Conservation (phyloP, 2,113 vertebrate genomes). For the Prolemur simus region DNA sequence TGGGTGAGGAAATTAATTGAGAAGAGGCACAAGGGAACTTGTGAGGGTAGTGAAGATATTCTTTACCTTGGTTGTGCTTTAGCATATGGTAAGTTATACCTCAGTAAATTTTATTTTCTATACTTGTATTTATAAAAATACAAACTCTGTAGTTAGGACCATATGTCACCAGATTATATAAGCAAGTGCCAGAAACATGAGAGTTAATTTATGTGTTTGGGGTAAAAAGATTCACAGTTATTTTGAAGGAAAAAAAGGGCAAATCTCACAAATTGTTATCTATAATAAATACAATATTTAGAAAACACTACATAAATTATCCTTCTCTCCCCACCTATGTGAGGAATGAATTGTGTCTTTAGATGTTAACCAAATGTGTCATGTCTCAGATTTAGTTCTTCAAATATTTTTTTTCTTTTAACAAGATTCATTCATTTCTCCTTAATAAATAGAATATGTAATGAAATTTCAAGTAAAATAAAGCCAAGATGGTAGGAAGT, state of each 20-base stretch:
- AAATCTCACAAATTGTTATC: not conserved
- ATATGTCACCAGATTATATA: not conserved
- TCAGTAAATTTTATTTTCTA: not conserved
- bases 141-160: not conserved
- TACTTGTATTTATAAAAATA: not conserved
- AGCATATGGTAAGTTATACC: not conserved
- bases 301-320: not conserved
- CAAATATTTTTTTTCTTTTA: not conserved
- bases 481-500: not conserved
- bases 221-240: not conserved
- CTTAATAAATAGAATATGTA: not conserved
- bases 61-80: not conserved
- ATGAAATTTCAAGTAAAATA: not conserved
- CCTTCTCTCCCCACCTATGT: not conserved
- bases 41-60: not conserved
- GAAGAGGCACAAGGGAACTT: not conserved
- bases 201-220: not conserved
- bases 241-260: not conserved
- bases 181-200: not conserved
- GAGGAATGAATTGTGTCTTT: not conserved
- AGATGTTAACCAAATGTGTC: not conserved
- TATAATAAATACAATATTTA: not conserved
- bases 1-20: not conserved
- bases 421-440: not conserved
- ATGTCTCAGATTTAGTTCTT: not conserved